Evolutionary conservation across 2,888 invertebrate genomes (phyloP), one percentile per base, ranked within the genome.

Genomic region (Ophonus ardosiacus): DNA sequence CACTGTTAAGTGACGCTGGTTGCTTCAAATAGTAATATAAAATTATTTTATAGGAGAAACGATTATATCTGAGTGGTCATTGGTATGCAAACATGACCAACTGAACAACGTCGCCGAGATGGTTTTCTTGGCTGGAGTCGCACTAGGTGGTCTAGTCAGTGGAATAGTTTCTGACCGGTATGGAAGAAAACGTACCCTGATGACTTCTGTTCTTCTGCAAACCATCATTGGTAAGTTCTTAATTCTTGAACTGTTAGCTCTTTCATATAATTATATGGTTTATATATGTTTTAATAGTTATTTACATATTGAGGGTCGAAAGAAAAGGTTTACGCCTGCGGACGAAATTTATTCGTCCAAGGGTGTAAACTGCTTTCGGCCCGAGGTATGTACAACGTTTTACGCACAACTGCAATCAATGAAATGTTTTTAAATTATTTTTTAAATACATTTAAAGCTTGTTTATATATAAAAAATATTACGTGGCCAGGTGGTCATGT

Each of bases 141-240:
- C 96, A 84, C 92, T 95, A 65, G 96, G 96, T 81, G 96, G 96
- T 80, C 94, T 96, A 15, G 93, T 96, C n/a, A 95, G 96, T 86
- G 96, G 96, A 24, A 94, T 95, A 90, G 93, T 96, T 82, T 96
- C 96, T 5, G 96, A 96, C 91, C 95, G 94, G 94, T 94, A 92
- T 88, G 97, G 97, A 10, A 93, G 97, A 81, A 96, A 96, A 90
- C 94, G 93, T 84, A 95, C 96, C 84, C 91, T 97, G 81, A 94
- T 96, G 93, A 93, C 94, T 68, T 95, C 96, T 88, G 92, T 95
- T 86, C 90, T 95, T 59, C 92, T 95, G 15, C 96, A 96, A 90
- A 94, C 95, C 85, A 91, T 93, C 7, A 92, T 96, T 18, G 96
- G 94, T 90, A 91, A 92, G 88, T 59, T 17, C 15, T n/a, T 15